Evolutionary conservation across 2,113 vertebrate species (phyloP), one percentile per base, ranked within the genome.

Genomic region (Tursiops truncatus): DNA sequence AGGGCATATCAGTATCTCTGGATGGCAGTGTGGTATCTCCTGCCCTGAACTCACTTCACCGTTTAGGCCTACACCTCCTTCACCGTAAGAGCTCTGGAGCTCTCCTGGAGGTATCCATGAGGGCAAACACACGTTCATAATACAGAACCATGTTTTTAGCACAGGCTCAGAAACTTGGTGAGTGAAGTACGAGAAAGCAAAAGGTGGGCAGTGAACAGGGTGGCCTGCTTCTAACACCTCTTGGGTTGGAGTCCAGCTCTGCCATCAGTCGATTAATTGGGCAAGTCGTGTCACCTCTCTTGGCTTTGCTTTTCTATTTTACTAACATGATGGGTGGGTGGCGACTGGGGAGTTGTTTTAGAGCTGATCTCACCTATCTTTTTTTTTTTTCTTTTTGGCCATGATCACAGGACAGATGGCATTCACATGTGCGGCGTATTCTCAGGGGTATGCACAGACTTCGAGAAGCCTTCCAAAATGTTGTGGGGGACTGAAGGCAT

Each of bases 321-420:
- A 17, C 81, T 44, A 70, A 91, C 68, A 77, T 38, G 31, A 20
- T 53, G 33, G 1, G 23, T 63, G 28, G n/a, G n/a, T 82, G 65
- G 67, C 21, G 41, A 41, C 36, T n/a, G 65, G 28, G 65, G 53
- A 91, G 38, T 33, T 91, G 33, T 84, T 96, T 15, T 67, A 73
- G 41, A 86, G 58, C 14, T 13, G 25, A 18, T 90, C 36, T 94
- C 70, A 89, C n/a, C 15, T 33, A 31, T 91, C 83, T 65, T 63
- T 96, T 76, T 85, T 63, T 96, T 76, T 85, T n/a, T n/a, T 91
- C 83, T 65, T 63, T 96, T 76, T 85, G 65, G 73, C 56, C 20
- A 65, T 3, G 60, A 70, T 68, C n/a, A 50, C n/a, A 63, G 81
- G 38, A 86, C 76, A 97, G 80, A 81, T 94, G 87, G 50, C 56